Conservation (phyloP, 2,888 invertebrate genomes). For the Prenolepis imparis region DNA sequence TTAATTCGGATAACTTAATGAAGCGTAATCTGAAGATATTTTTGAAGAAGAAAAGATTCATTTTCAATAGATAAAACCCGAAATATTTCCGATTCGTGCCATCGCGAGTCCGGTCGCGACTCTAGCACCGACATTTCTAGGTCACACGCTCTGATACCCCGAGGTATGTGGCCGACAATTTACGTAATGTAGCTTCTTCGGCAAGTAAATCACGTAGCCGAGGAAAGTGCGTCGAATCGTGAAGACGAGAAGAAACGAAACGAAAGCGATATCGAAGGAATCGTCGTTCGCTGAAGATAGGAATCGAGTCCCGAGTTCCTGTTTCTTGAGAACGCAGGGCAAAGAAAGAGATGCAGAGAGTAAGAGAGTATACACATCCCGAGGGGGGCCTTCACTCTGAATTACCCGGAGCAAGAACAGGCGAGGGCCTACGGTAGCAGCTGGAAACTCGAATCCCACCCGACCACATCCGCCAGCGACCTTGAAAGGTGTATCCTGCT, state of each 20-base stretch:
- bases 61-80: neutral
- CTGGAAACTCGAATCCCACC: slow-evolving; percentile 37
- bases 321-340: neutral
- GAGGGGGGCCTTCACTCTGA: slow-evolving; percentile 12
- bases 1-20: neutral
- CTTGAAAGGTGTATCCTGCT: slow-evolving; percentile 57
- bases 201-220: slow-evolving; percentile 47
- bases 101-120: slow-evolving; percentile 34
- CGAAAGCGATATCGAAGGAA: slow-evolving; percentile 16
- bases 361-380: no score
- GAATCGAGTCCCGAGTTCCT: neutral
- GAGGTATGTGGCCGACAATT: slow-evolving; percentile 27
- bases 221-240: slow-evolving; percentile 53
- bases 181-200: slow-evolving; percentile 51
- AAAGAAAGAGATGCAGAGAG: slow-evolving; percentile 12
- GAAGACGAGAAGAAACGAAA: slow-evolving; percentile 12
- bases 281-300: no score
- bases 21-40: neutral
- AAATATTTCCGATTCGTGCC: neutral
- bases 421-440: slow-evolving; percentile 1
- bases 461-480: slow-evolving; percentile 33
- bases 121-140: slow-evolving; percentile 46
- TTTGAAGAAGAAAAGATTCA: neutral
- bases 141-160: slow-evolving; percentile 30
- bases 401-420: slow-evolving; percentile 19